phyloP scores from a whole-genome alignment of 2,888 invertebrate genomes.

The Azorinus chamasolen region DNA sequence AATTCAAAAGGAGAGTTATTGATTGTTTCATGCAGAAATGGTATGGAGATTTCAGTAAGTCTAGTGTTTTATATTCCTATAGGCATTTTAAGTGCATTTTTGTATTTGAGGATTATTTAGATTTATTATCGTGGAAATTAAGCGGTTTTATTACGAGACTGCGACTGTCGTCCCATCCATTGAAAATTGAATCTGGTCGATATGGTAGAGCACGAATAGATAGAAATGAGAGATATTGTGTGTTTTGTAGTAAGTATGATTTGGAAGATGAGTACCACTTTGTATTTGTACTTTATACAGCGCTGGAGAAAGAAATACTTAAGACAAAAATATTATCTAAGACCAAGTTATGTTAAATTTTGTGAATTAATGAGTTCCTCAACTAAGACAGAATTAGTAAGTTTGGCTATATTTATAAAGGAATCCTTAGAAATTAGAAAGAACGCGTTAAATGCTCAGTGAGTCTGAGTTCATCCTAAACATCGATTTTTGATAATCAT shows the following conservation, averaged over 20 bases:
- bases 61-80: slow-evolving; percentile 3
- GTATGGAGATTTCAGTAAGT: background rate
- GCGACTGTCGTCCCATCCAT: slow-evolving; percentile 17
- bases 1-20: slow-evolving; percentile 9
- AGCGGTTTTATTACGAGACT: background rate
- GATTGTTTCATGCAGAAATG: slow-evolving; percentile 15
- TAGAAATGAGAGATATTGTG: slow-evolving; percentile 20
- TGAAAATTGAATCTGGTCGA: slow-evolving; percentile 27
- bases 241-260: slow-evolving; percentile 7
- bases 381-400: too few relatives aligned
- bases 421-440: too few relatives aligned
- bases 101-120: slow-evolving; percentile 11
- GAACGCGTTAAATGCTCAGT: too few relatives aligned
- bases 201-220: slow-evolving; percentile 11
- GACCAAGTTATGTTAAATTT: too few relatives aligned
- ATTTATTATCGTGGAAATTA: background rate
- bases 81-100: slow-evolving; percentile 14
- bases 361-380: too few relatives aligned
- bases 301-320: too few relatives aligned
- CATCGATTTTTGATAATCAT: too few relatives aligned
- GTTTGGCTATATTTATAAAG: too few relatives aligned
- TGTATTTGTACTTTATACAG: background rate
- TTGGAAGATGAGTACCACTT: slow-evolving; percentile 34
- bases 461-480: too few relatives aligned
- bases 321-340: too few relatives aligned